A percentile compares a stretch with the other conserved stretches of the same genome.
phyloP scores from a whole-genome alignment of 35 echinoderm and acorn worm species.

The Hemicentrotus pulcherrimus region DNA sequence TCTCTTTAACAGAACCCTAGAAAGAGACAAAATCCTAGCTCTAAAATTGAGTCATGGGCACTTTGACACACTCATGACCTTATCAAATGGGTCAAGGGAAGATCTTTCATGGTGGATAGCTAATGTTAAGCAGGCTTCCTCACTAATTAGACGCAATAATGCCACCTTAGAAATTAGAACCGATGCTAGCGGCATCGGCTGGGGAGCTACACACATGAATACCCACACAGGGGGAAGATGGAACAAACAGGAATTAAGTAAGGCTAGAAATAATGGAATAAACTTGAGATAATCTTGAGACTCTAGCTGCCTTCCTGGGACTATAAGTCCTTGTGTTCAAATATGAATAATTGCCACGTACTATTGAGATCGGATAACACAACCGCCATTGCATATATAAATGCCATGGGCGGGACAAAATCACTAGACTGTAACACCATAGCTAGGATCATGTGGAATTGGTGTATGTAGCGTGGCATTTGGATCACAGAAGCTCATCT shows the following conservation, averaged over 20 bases:
- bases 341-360: conserved; percentile 25
- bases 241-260: conserved; percentile 34
- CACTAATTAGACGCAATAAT: neutral
- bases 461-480: conserved; percentile 64
- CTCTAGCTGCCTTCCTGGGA: conserved; percentile 33
- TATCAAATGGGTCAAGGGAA: neutral
- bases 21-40: conserved; percentile 49
- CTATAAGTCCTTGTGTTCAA: neutral
- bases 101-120: conserved; percentile 54
- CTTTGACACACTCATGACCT: conserved; percentile 7
- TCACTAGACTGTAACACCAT: conserved; percentile 59
- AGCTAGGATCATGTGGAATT: conserved; percentile 61
- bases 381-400: conserved; percentile 68
- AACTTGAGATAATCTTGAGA: conserved; percentile 72
- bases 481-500: conserved; percentile 65
- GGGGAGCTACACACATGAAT: conserved; percentile 53
- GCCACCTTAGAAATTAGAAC: neutral
- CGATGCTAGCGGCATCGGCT: conserved; percentile 63
- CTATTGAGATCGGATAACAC: conserved; percentile 62
- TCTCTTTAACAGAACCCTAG: conserved; percentile 56
- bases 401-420: conserved; percentile 69
- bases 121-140: neutral
- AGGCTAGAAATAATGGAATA: conserved; percentile 33
- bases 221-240: conserved; percentile 63
- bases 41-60: conserved; percentile 46